Evolutionary conservation across 2,113 vertebrate genomes (phyloP), one percentile per base, ranked within the genome.

Genomic region (Scomber scombrus): DNA sequence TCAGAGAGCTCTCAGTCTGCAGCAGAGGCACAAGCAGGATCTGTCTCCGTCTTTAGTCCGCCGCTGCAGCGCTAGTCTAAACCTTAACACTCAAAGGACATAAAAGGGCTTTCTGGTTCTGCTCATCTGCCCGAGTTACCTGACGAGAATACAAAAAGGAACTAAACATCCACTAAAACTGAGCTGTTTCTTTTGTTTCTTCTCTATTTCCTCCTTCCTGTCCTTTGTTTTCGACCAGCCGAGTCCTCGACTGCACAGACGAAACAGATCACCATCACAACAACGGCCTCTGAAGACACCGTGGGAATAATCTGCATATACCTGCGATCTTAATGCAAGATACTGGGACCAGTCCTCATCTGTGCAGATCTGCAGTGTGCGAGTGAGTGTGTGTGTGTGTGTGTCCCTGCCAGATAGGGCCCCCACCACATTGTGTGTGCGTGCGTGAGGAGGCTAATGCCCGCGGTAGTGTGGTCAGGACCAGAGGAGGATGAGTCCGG

Each of bases 401-500:
- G 26, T 21, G 29, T 52, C 43, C 49, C 69, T 34, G 34, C 46
- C 55, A 66, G 57, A 82, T 43, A 40, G 62, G 65, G 46, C 72
- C 71, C 78, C 78, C 66, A 68, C 80, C 77, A 60, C 81, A 68
- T 72, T 75, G 85, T 69, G 76, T 49, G 86, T 74, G 75, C 29
- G 78, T 73, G 73, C n/a, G 80, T 84, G 69, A 88, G 83, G 80
- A 90, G 91, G 95, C 97, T 97, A 93, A 97, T 97, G 97, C 91
- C 86, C 95, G 92, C 94, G 75, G 79, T 31, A 74, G 82, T 68
- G 90, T 80, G 89, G 85, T 58, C 85, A 49, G 87, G 78, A 65
- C 85, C 84, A 90, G 89, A 76, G 89, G 97, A 99, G 96, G 95
- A 99, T 99, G 98, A 98, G 98, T 97, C 98, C 97, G 87, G 97